Conservation (phyloP, 1,140 invertebrate genomes). For the Acromyrmex heyeri region DNA sequence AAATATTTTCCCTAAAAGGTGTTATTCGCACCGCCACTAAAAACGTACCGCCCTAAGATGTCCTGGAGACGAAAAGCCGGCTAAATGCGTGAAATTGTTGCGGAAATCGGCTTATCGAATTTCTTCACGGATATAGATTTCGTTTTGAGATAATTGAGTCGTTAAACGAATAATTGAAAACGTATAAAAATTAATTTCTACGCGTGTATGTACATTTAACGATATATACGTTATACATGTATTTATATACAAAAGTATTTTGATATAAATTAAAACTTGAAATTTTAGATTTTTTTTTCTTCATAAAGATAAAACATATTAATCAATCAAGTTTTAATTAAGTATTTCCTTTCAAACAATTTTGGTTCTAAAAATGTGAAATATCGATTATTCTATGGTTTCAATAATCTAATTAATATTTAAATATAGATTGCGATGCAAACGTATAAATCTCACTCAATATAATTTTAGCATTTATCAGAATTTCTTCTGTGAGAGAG, state of each 20-base stretch:
- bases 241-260: not conserved
- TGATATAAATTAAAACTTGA: not conserved
- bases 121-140: not conserved
- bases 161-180: not conserved
- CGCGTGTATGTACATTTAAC: not conserved
- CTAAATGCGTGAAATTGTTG: conserved; percentile 35
- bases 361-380: not conserved
- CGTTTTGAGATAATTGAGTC: conserved; percentile 23
- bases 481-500: not conserved
- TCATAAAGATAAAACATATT: too few species aligned
- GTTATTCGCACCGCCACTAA: conserved; percentile 16
- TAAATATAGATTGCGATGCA: not conserved
- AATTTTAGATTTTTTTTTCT: not conserved
- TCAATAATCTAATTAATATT: not conserved
- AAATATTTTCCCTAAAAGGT: conserved; percentile 49
- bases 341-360: not conserved
- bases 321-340: not conserved
- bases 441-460: not conserved
- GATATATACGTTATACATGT: not conserved
- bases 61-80: not conserved
- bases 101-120: conserved; percentile 30
- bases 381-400: not conserved
- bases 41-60: conserved; percentile 11
- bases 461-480: not conserved
- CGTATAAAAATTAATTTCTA: not conserved